These are phyloP conservation scores for Callithrix jacchus DNA, from an alignment of 2,113 vertebrate genomes.

Conservation along the genomic window DNA sequence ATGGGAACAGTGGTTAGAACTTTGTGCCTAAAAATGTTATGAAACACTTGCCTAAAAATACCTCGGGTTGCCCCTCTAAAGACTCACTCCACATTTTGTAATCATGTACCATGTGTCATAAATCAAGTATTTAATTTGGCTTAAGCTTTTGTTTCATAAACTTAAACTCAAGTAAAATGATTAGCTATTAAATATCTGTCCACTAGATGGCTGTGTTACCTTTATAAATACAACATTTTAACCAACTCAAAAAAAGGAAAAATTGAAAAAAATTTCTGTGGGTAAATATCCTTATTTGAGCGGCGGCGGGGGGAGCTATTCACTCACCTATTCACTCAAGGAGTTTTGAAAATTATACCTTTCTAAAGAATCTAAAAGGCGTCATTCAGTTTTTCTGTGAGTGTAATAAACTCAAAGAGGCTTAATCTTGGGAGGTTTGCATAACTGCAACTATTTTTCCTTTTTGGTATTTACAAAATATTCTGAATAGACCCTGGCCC, in stretches of 20 bases:
- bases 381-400: neutral
- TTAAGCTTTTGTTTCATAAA: conserved; percentile 43
- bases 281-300: conserved; percentile 24
- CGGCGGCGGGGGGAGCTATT: neutral
- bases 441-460: neutral
- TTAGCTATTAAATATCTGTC: conserved; percentile 42
- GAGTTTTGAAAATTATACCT: conserved; percentile 53
- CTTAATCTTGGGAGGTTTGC: neutral
- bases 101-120: neutral
- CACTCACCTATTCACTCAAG: neutral
- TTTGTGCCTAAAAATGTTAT: neutral
- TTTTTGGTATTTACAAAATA: conserved; percentile 41
- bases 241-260: neutral
- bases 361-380: conserved; percentile 30
- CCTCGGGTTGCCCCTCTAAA: neutral
- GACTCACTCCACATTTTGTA: neutral
- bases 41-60: neutral
- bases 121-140: neutral
- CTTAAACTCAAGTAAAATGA: neutral
- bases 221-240: neutral
- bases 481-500: neutral
- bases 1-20: neutral
- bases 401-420: neutral
- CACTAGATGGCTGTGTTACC: conserved; percentile 64
- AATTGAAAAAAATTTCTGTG: neutral